Percentiles rank a stretch among this genome's conserved stretches.
Evolutionary conservation across 2,888 invertebrate genomes (phyloP).

Genomic region (Diloba caeruleocephala): DNA sequence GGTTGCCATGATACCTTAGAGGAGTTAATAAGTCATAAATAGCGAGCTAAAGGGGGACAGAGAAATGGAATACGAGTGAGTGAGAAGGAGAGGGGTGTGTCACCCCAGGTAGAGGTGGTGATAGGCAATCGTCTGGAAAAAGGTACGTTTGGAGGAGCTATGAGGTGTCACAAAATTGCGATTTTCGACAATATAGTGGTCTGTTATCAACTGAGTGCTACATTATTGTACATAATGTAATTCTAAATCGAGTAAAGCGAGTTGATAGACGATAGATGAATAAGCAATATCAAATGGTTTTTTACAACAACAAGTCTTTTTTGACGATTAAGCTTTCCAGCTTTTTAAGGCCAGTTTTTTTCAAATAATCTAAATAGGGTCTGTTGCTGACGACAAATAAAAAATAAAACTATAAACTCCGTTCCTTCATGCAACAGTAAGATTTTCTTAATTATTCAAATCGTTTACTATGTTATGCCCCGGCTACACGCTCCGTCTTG

Average conservation of each 20-base stretch:
- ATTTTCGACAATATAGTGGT: conserved; percentile 65
- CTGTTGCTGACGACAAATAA: too few relatives aligned
- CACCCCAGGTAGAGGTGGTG: conserved; percentile 81
- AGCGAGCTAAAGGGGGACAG: conserved; percentile 72
- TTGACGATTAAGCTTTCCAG: too few relatives aligned
- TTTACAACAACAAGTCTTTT: too few relatives aligned
- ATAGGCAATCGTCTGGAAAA: conserved; percentile 87
- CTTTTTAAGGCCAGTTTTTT: too few relatives aligned
- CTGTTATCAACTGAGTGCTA: conserved; percentile 30
- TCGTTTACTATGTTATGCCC: too few relatives aligned
- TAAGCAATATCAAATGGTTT: too few relatives aligned
- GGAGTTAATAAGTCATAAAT: conserved; percentile 89
- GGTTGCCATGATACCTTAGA: conserved; percentile 88
- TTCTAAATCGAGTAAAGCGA: conserved; percentile 5
- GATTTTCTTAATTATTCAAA: too few relatives aligned
- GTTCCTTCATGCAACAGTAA: too few relatives aligned
- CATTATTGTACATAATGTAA: conserved; percentile 27
- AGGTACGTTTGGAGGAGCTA: conserved; percentile 78
- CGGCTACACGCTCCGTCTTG: too few relatives aligned
- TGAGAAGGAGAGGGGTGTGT: conserved; percentile 65
- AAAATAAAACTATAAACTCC: too few relatives aligned
- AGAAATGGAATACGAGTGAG: conserved; percentile 53
- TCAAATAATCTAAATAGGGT: too few relatives aligned
- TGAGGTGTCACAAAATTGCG: conserved; percentile 78
- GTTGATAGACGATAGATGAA: too few relatives aligned